A percentile compares a stretch with the other conserved stretches of the same genome.
Conservation (phyloP, 2,797 vertebrate genomes). For the Pagetopsis macropterus region DNA sequence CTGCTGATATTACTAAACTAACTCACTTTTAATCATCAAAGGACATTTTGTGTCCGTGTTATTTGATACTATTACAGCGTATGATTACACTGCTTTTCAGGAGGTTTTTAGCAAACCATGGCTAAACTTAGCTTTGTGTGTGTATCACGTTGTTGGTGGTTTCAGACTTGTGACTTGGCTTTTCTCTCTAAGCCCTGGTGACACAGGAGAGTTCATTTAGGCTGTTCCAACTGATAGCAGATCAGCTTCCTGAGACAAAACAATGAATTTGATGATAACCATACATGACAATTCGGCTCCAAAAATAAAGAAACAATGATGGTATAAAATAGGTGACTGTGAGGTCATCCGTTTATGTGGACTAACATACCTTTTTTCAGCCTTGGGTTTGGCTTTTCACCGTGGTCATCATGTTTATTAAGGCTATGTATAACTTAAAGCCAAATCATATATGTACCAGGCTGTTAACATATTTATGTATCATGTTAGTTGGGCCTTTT, state of each 20-base stretch:
- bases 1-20: background rate
- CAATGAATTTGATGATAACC: background rate
- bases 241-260: background rate
- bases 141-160: constrained; percentile 12
- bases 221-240: constrained; percentile 6
- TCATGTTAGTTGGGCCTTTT: too few species aligned
- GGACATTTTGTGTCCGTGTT: background rate
- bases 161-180: constrained; percentile 26
- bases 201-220: constrained; percentile 3
- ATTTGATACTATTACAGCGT: background rate
- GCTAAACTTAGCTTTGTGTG: background rate
- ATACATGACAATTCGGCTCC: background rate
- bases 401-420: too few species aligned
- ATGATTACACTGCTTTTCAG: background rate
- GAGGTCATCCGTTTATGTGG: too few species aligned
- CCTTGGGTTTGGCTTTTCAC: too few species aligned
- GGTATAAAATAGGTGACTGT: too few species aligned
- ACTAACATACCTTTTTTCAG: too few species aligned
- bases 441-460: too few species aligned
- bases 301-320: background rate
- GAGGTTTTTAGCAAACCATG: constrained; percentile 1
- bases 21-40: background rate
- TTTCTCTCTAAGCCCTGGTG: constrained; percentile 4
- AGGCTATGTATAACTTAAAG: too few species aligned
- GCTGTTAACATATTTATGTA: too few species aligned